Evolutionary conservation across 2,113 vertebrate genomes (phyloP).

Genomic region (Rhea americana): DNA sequence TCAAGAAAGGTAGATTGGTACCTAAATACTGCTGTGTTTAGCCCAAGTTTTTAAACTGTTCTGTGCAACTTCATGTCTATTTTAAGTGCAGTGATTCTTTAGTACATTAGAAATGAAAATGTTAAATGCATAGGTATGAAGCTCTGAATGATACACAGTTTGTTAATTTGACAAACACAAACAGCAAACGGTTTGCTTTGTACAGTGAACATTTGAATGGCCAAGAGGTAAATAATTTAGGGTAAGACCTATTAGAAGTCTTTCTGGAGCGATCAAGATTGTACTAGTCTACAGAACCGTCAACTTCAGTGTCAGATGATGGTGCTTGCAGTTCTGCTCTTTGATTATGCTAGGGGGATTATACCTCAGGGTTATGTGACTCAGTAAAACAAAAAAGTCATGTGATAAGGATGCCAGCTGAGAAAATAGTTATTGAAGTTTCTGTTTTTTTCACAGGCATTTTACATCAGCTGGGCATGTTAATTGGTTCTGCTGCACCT

Average conservation of each 20-base stretch:
- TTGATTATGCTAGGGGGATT: background rate
- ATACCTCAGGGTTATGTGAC: background rate
- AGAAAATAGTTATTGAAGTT: background rate
- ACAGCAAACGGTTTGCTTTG: background rate
- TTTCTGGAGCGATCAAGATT: background rate
- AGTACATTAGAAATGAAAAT: background rate
- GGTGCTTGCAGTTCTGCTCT: background rate
- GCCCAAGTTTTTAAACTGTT: background rate
- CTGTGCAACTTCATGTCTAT: background rate
- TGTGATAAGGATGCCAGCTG: background rate
- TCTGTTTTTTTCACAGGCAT: background rate
- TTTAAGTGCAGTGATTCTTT: background rate
- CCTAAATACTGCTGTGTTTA: background rate
- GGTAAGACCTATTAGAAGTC: background rate
- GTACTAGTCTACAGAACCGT: background rate
- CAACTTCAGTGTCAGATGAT: background rate
- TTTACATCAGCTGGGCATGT: background rate
- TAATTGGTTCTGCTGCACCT: background rate
- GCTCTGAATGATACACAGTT: background rate
- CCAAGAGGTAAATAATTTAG: background rate
- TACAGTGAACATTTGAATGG: background rate
- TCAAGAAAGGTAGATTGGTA: constrained; percentile 82
- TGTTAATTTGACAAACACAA: background rate
- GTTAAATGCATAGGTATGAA: background rate
- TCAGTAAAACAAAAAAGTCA: background rate